Evolutionary conservation across 2,113 vertebrate genomes (phyloP).

Genomic region (Myotis brandtii): DNA sequence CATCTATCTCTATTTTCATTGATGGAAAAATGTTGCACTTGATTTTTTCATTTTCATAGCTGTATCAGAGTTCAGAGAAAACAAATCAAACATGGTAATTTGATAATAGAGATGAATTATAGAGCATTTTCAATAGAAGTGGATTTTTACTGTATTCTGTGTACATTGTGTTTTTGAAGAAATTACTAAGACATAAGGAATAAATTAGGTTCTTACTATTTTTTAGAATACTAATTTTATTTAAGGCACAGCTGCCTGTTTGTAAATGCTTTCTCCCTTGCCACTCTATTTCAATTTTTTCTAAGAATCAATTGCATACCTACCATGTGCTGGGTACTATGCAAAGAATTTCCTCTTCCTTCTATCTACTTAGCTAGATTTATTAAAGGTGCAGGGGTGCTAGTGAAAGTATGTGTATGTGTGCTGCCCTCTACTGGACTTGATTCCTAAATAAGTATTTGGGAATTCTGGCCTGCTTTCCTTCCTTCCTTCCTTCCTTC

Average conservation of each 20-base stretch:
- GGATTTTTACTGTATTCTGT: slow-evolving; percentile 71
- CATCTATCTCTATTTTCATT: slow-evolving; percentile 82
- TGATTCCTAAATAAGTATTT: slow-evolving; percentile 46
- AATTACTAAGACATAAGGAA: slow-evolving; percentile 68
- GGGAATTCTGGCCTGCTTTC: neutral
- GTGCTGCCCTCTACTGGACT: slow-evolving; percentile 72
- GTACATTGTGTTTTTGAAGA: slow-evolving; percentile 65
- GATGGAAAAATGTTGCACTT: slow-evolving; percentile 86
- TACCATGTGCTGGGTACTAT: neutral
- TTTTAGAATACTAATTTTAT: slow-evolving; percentile 70
- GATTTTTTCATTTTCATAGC: slow-evolving; percentile 84
- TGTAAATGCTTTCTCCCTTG: slow-evolving; percentile 46
- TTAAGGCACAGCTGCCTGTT: slow-evolving; percentile 57
- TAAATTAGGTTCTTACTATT: slow-evolving; percentile 68
- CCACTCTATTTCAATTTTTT: neutral
- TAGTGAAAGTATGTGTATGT: neutral
- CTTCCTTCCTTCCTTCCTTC: neutral
- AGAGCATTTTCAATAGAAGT: slow-evolving; percentile 65
- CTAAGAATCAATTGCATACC: neutral
- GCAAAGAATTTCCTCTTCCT: neutral
- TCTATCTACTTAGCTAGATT: neutral
- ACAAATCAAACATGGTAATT: slow-evolving; percentile 82
- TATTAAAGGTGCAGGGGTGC: neutral
- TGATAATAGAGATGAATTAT: slow-evolving; percentile 79
- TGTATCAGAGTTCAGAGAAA: slow-evolving; percentile 80